Evolutionary conservation across 2,888 invertebrate species (phyloP).

Genomic region (Kryphioiulus occultus): DNA sequence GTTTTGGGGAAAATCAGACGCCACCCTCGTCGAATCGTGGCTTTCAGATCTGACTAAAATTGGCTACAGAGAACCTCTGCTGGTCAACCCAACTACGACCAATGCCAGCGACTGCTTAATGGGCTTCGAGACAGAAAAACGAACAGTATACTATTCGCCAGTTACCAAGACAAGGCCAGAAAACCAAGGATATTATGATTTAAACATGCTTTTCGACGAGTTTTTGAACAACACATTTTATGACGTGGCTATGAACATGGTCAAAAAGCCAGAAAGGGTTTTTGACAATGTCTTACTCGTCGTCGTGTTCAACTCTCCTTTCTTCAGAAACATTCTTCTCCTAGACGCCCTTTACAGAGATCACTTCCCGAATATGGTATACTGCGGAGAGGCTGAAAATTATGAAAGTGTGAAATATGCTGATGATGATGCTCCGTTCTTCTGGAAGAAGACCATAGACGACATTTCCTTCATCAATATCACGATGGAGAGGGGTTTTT

Average conservation of each 20-base stretch:
- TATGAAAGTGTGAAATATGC: not conserved
- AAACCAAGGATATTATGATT: not conserved
- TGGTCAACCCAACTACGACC: not conserved
- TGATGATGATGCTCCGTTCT: not conserved
- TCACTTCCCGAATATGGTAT: constrained; percentile 48
- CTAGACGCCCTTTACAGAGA: constrained; percentile 45
- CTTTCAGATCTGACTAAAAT: not conserved
- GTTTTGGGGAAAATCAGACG: constrained; percentile 7
- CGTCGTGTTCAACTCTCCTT: constrained; percentile 41
- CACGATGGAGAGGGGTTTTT: not conserved
- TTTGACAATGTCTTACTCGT: constrained; percentile 43
- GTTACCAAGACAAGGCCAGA: not conserved
- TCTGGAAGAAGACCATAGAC: not conserved
- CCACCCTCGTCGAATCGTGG: not conserved
- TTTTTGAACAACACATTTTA: not conserved
- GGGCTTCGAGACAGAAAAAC: not conserved
- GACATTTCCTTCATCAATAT: constrained; percentile 46
- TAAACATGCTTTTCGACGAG: not conserved
- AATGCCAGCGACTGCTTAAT: not conserved
- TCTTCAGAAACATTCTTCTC: not conserved
- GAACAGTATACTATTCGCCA: not conserved
- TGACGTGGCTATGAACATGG: not conserved
- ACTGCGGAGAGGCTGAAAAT: not conserved
- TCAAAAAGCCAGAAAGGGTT: not conserved
- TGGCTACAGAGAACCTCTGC: constrained; percentile 43